Percentiles rank a stretch among this genome's conserved stretches.
These are phyloP conservation scores for Porites divaricata DNA, from an alignment of 92 coral and sea anemone species.

Conservation along the genomic window DNA sequence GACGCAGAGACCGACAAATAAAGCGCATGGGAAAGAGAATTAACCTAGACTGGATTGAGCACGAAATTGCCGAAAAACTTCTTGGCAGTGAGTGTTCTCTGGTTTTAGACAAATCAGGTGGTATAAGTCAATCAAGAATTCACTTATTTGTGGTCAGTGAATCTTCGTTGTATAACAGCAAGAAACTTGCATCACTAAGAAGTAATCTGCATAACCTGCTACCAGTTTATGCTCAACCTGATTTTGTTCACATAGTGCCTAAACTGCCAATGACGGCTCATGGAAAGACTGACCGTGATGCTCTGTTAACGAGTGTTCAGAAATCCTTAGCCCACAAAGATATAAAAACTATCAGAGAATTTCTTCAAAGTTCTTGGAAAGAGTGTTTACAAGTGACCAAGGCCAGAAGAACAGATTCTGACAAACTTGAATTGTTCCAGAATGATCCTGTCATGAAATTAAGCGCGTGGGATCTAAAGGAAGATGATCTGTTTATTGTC, in stretches of 20 bases:
- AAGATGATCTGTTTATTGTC: slow-evolving; percentile 65
- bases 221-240: slow-evolving; percentile 81
- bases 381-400: slow-evolving; percentile 12
- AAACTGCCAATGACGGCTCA: slow-evolving; percentile 85
- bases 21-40: slow-evolving; percentile 80
- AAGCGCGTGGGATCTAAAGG: background rate
- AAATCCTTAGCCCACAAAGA: background rate
- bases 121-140: slow-evolving; percentile 19
- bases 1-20: slow-evolving; percentile 87
- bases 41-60: slow-evolving; percentile 78
- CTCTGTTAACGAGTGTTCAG: slow-evolving; percentile 38
- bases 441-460: background rate
- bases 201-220: slow-evolving; percentile 41
- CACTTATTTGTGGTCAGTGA: slow-evolving; percentile 66
- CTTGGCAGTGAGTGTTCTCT: slow-evolving; percentile 55
- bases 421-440: background rate
- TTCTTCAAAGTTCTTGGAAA: slow-evolving; percentile 46
- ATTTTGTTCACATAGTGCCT: slow-evolving; percentile 66
- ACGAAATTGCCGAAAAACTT: slow-evolving; percentile 49
- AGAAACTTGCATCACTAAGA: slow-evolving; percentile 5
- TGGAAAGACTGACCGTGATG: slow-evolving; percentile 81
- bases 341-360: slow-evolving; percentile 29
- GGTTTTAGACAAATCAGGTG: slow-evolving; percentile 31
- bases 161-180: background rate
- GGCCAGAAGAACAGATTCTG: background rate